These are phyloP conservation scores for Hepsetus odoe DNA, from an alignment of 2,113 vertebrate species.

Conservation along the genomic window DNA sequence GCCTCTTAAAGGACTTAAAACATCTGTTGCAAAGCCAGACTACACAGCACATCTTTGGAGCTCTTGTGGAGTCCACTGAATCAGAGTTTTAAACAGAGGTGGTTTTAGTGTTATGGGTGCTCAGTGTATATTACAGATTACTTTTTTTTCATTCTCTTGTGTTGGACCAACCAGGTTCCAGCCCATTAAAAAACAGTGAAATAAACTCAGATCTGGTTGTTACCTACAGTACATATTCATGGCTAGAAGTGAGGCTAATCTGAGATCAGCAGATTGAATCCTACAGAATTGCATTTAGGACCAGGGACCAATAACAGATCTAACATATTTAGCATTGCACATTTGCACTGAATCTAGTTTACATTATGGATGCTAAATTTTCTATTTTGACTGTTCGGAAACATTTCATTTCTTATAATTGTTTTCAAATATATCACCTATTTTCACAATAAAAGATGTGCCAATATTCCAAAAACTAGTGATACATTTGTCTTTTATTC, in stretches of 20 bases:
- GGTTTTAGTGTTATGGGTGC: too few species aligned
- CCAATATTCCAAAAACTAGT: neutral
- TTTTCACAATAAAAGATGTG: neutral
- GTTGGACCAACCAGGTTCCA: neutral
- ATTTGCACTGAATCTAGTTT: slow-evolving; percentile 3
- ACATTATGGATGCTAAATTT: neutral
- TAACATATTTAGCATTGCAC: neutral
- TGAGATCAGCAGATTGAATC: neutral
- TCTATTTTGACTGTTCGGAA: too few species aligned
- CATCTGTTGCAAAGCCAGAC: too few species aligned
- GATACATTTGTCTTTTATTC: neutral
- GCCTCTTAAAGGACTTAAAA: too few species aligned
- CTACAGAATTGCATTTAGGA: neutral
- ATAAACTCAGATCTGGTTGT: neutral
- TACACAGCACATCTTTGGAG: too few species aligned
- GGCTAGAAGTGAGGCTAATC: neutral
- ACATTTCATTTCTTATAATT: too few species aligned
- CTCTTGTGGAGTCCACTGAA: too few species aligned
- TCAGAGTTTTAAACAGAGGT: too few species aligned
- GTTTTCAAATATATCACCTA: neutral
- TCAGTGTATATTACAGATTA: too few species aligned
- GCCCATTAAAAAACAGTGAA: neutral
- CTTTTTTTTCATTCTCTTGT: neutral
- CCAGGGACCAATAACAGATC: too few species aligned
- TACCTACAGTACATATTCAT: too few species aligned